phyloP scores from a whole-genome alignment of 2,797 vertebrate species.

The Mycteria americana region DNA sequence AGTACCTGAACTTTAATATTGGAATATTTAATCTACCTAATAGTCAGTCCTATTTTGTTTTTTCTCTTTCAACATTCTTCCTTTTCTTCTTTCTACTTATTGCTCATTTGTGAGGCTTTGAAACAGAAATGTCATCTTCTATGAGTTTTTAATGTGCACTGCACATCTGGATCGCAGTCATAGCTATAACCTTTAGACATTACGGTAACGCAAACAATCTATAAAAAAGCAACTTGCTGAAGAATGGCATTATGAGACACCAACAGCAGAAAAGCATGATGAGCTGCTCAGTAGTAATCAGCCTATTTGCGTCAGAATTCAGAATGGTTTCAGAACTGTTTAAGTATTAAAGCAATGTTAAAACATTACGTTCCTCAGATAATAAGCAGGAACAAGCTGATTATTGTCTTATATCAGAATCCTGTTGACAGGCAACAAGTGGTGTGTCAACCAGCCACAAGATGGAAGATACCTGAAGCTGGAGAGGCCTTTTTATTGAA shows the following conservation, averaged over 20 bases:
- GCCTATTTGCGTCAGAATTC: background rate
- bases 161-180: background rate
- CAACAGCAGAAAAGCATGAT: background rate
- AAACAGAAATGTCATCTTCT: background rate
- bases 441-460: background rate
- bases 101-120: background rate
- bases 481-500: background rate
- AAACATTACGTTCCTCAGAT: background rate
- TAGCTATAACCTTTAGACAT: background rate
- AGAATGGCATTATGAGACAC: background rate
- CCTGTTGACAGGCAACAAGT: conserved; percentile 11
- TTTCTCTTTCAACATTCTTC: background rate
- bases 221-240: background rate
- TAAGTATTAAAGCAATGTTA: background rate
- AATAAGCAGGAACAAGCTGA: conserved; percentile 26
- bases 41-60: background rate
- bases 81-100: background rate
- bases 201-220: background rate
- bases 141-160: background rate
- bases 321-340: background rate
- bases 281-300: background rate
- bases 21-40: background rate
- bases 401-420: conserved; percentile 14
- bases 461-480: background rate
- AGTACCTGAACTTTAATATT: background rate